These are phyloP conservation scores for Parnassius smintheus DNA, from an alignment of 2,888 invertebrate genomes.

Conservation along the genomic window DNA sequence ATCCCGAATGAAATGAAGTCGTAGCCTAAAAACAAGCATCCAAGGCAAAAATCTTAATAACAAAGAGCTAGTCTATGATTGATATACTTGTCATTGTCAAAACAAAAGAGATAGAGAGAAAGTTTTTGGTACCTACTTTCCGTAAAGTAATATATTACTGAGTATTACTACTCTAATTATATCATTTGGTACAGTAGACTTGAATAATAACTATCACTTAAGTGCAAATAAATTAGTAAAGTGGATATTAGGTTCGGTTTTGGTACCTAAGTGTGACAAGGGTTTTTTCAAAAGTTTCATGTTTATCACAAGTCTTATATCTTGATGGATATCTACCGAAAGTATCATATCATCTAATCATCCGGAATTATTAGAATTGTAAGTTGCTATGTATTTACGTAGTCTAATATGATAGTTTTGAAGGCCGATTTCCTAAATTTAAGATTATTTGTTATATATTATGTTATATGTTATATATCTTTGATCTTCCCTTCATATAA, in stretches of 20 bases:
- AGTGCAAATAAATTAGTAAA: not conserved
- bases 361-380: conserved; percentile 17
- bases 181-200: not conserved
- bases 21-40: no score
- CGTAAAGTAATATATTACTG: conserved; percentile 9
- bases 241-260: conserved; percentile 5
- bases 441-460: not conserved
- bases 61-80: not conserved
- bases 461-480: not conserved
- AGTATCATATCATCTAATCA: conserved; percentile 25
- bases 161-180: not conserved
- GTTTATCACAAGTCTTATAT: conserved; percentile 28
- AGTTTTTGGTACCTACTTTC: conserved; percentile 30
- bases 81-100: conserved; percentile 20
- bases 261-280: not conserved
- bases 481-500: not conserved
- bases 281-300: conserved; percentile 13
- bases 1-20: no score
- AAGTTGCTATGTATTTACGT: not conserved
- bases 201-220: not conserved
- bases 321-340: conserved; percentile 23
- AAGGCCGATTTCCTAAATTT: not conserved
- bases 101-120: conserved; percentile 26
- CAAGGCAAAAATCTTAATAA: no score
- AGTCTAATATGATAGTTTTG: not conserved